Base-by-base conservation (phyloP, 1,140 invertebrate genomes). In the Ostrea denselamellosa region DNA sequence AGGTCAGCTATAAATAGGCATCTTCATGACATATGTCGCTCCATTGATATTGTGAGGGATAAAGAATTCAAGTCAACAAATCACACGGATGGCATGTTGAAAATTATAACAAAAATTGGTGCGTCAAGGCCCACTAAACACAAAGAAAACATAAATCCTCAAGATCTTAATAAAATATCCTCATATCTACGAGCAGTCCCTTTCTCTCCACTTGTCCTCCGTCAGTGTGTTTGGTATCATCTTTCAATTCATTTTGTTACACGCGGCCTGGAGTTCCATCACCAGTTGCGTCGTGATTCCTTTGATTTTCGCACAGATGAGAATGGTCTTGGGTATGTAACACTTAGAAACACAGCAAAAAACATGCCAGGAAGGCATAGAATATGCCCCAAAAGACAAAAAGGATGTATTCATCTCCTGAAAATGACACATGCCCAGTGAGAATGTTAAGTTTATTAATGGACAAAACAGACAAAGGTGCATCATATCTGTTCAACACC, bases 31-130 rank as follows among this genome's bases (percentile, higher is more conserved):
- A 65, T 85, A 9, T 54, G 77, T 3, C 68, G 77, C 54, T 28
- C 81, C 54, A 81, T 88, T 10, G 84, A 88, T 28, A 86, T 88
- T 56, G 87, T 86, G 0, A 28, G 44, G 19, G 87, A 86, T 86
- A 1, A 5, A 9, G 85, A 53, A 51, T 88, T 88, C n/a, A 86
- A 51, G 19, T 17, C 17, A 8, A 19, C 51, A 7, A 88, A 88
- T 28, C 52, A 54, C 19, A 44, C 86, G 19, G 19, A 82, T 22
- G 51, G 71, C n/a, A 87, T 34, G 81, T 52, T 87, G 25, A 83
- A 87, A 58, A 44, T 7, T 56, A 14, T 14, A 8, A 58, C 10
- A 8, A 8, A 85, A 14, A 58, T 12, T 58, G 10, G 14, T 12
- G 56, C 56, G 5, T 58, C 56, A 19, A 58, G 85, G 17, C 84